Evolutionary conservation across 2,888 invertebrate species (phyloP).

Genomic region (Erebia epiphron): DNA sequence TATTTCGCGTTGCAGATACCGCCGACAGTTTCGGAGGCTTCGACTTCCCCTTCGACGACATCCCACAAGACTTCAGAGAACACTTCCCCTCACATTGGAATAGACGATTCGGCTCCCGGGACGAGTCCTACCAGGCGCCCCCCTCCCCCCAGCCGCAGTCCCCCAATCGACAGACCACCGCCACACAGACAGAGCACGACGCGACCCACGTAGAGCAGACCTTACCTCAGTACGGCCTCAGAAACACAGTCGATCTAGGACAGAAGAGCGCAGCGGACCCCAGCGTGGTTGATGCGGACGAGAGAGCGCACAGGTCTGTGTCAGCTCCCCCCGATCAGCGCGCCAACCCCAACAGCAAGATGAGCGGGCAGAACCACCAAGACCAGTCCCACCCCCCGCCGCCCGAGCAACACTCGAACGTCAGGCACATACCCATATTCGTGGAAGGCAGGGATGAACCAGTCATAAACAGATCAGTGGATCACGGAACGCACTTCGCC

Average conservation of each 20-base stretch:
- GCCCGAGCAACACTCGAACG: constrained; percentile 72
- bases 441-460: constrained; percentile 93
- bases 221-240: constrained; percentile 86
- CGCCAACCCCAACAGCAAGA: constrained; percentile 56
- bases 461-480: constrained; percentile 85
- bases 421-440: constrained; percentile 93
- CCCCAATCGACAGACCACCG: constrained; percentile 61
- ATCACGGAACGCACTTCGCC: constrained; percentile 62
- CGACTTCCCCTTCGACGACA: constrained; percentile 80
- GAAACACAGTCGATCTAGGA: constrained; percentile 91
- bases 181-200: constrained; percentile 71
- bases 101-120: constrained; percentile 64
- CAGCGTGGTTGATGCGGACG: constrained; percentile 78
- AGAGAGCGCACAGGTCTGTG: constrained; percentile 88
- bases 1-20: constrained; percentile 73
- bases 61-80: constrained; percentile 76
- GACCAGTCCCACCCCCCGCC: constrained; percentile 51
- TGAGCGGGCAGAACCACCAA: constrained; percentile 66
- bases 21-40: constrained; percentile 76
- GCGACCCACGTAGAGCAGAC: constrained; percentile 55
- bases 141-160: constrained; percentile 51
- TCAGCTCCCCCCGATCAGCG: constrained; percentile 89
- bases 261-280: constrained; percentile 84
- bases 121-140: constrained; percentile 56
- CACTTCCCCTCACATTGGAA: constrained; percentile 76